Evolutionary conservation across 2,797 vertebrate genomes (phyloP).

Genomic region (Natrix natrix): DNA sequence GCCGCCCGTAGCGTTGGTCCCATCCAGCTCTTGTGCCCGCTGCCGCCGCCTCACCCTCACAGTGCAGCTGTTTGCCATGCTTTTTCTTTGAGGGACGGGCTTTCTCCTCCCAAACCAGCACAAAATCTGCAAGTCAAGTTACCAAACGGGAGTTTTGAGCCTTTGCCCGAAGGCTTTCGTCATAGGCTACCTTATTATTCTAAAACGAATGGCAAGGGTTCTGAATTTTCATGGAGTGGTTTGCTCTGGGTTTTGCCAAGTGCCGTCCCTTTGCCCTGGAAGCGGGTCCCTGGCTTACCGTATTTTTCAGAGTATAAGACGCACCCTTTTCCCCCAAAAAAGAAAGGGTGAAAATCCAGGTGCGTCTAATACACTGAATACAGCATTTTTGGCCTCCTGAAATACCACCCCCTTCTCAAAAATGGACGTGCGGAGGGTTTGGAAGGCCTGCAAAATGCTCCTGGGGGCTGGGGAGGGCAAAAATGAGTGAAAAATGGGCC

Average conservation of each 20-base stretch:
- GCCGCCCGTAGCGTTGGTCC: constrained; percentile 53
- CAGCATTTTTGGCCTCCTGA: too few relatives aligned
- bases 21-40: constrained; percentile 61
- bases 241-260: not conserved
- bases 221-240: not conserved
- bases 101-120: constrained; percentile 78
- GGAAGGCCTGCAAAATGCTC: too few relatives aligned
- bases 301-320: too few relatives aligned
- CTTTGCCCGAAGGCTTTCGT: not conserved
- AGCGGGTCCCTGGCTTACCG: not conserved
- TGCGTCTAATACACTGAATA: too few relatives aligned
- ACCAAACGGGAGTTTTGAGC: not conserved
- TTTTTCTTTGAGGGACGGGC: constrained; percentile 59
- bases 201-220: not conserved
- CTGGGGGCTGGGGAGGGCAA: too few relatives aligned
- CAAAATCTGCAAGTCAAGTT: constrained; percentile 66
- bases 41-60: constrained; percentile 28
- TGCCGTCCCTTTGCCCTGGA: not conserved
- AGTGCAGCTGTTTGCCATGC: constrained; percentile 44
- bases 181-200: not conserved
- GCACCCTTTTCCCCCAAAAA: too few relatives aligned
- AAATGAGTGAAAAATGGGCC: too few relatives aligned
- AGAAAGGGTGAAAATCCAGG: too few relatives aligned
- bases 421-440: too few relatives aligned
- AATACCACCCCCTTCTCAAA: too few relatives aligned